Base-by-base conservation (phyloP, 2,113 vertebrate genomes). In the Alectura lathami region DNA sequence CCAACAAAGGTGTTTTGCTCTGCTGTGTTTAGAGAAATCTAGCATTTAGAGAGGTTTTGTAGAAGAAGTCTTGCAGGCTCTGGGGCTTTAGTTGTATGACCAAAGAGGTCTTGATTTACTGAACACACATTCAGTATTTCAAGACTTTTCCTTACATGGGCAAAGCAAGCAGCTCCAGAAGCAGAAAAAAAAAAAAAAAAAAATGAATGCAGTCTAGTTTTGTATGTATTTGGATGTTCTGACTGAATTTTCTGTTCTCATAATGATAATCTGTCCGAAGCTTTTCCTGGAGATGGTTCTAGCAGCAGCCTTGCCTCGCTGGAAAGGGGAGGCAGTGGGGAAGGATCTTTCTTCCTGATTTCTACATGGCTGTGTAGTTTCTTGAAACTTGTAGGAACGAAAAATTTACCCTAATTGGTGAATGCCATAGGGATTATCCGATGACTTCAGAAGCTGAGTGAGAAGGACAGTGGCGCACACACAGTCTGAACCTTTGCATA, bases 291-390 rank as follows among this genome's bases (percentile, higher is more conserved):
- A 63, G 51, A 34, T 5, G 2, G 3, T 47, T 82, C 51, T 15
- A 36, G 40, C 30, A 66, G 64, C 24, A 70, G 14, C 24, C 20
- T 67, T 73, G 69, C 27, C 50, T 34, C 38, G 13, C 30, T 43
- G 42, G 16, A 45, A 45, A 29, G 21, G 30, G 21, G 29, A 30
- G 11, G 27, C 1, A 1, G 13, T 1, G 1, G 14, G 10, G 43
- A 32, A 75, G 13, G 8, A 34, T 14, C 9, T 81, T 34, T 32
- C 9, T 78, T 62, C 34, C 29, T 14, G 1, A 3, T 26, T 45
- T n/a, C 20, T 10, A 20, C 0, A 0, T 13, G 32, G 4, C 32
- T 63, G 6, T 9, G 32, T 40, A 32, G 42, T 66, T 26, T 75
- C 38, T 38, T 13, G 30, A 77, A 62, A 20, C 30, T 17, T 14